Evolutionary conservation across 2,888 invertebrate species (phyloP).

Genomic region (Synanthedon myopaeformis): DNA sequence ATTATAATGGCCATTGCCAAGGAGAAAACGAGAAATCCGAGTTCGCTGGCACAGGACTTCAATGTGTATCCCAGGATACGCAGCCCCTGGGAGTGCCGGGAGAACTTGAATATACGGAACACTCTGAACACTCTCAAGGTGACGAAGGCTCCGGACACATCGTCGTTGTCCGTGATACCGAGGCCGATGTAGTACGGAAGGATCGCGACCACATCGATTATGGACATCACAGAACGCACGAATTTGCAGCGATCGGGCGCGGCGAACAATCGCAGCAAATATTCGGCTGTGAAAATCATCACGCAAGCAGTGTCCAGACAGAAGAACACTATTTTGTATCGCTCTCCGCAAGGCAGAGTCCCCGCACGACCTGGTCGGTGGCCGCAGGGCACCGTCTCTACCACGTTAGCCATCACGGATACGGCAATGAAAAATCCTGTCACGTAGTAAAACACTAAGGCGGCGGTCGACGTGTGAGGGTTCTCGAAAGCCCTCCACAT

Average conservation of each 20-base stretch:
- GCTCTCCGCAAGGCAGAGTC: conserved; percentile 94
- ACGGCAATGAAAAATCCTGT: conserved; percentile 99
- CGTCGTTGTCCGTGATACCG: conserved; percentile 97
- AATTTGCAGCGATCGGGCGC: conserved; percentile 99
- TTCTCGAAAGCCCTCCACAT: conserved; percentile 99
- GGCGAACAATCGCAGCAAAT: conserved; percentile 93
- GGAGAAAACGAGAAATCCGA: conserved; percentile 99
- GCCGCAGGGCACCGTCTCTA: conserved; percentile 96
- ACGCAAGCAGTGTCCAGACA: conserved; percentile 99
- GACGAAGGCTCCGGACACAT: conserved; percentile 99
- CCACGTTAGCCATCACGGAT: conserved; percentile 98
- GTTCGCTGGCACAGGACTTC: conserved; percentile 98
- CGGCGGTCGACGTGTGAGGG: conserved; percentile 98
- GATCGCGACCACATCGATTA: conserved; percentile 99
- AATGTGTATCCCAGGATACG: conserved; percentile 99
- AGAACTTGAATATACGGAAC: conserved; percentile 99
- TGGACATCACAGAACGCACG: conserved; percentile 97
- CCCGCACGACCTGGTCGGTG: conserved; percentile 88
- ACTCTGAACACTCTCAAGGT: conserved; percentile 98
- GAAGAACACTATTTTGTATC: conserved; percentile 98
- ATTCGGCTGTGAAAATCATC: conserved; percentile 99
- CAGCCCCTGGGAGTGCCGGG: conserved; percentile 98
- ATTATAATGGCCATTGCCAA: conserved; percentile 99
- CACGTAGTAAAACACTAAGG: conserved; percentile 99
- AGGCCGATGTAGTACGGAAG: conserved; percentile 99